Base-by-base conservation (phyloP, 2,797 vertebrate species). In the Discoglossus pictus region DNA sequence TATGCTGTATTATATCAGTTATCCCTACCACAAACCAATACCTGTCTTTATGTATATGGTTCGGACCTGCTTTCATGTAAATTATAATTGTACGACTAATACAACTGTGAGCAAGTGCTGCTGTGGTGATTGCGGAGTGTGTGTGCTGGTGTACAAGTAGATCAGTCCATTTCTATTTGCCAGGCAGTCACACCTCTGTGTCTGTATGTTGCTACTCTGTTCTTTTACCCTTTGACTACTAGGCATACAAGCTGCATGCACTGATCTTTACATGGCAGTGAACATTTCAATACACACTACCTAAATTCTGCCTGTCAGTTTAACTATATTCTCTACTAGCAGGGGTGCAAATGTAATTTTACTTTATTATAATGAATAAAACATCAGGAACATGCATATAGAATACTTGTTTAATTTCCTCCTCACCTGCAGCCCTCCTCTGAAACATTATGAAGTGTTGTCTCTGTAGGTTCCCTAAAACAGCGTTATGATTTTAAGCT, bases 331-430 rank as follows among this genome's bases (percentile, higher is more conserved):
- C 67, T 75, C 79, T 79, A 48, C 75, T 81, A 63, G 78, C 74
- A 73, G 51, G 73, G 72, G 76, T 78, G 55, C 73, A 83, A 76
- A 73, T 78, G 75, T 52, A 82, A 79, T 82, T 73, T 81, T 69
- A 73, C 48, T 75, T 76, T 20, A 80, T 38, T 16, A 1, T 78
- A 74, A 79, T 86, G 75, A 84, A 83, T 82, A 82, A 77, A 87
- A 79, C 75, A 76, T 80, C 68, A 80, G 79, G 73, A 79, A 78
- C 82, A 79, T 74, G 50, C 24, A 73, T 65, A 65, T 73, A 81
- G 64, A 80, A 77, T 75, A 73, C 55, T 77, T 76, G 44, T 77
- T 77, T 83, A 83, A 84, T 89, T 86, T 83, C 75, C 70, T 83
- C 36, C 56, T 82, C 66, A 66, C 42, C 59, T 80, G 31, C 61